Evolutionary conservation across 2,113 vertebrate genomes (phyloP).

Genomic region (Gobio gobio): DNA sequence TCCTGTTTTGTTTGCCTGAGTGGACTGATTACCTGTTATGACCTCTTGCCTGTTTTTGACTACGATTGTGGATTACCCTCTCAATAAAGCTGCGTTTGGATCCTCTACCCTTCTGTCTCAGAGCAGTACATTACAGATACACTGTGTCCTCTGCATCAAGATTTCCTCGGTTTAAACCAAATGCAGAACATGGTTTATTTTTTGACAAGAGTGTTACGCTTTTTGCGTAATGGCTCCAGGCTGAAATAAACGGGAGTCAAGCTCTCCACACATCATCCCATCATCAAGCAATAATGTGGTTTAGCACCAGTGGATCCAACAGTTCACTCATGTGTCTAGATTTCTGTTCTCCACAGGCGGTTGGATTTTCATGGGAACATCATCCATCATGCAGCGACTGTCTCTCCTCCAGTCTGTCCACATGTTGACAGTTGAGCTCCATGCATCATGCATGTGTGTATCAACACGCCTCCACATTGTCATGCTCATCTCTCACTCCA

Average conservation of each 20-base stretch:
- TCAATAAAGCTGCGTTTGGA: no score
- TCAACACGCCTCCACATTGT: conserved; percentile 9
- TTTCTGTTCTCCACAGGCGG: background rate
- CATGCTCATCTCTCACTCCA: conserved; percentile 8
- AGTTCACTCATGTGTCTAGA: background rate
- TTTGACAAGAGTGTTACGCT: background rate
- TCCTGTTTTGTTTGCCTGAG: no score
- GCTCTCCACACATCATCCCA: background rate
- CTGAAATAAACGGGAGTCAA: background rate
- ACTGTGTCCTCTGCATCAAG: background rate
- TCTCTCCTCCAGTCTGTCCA: background rate
- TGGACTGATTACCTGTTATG: no score
- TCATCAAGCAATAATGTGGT: background rate
- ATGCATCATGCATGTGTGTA: conserved; percentile 19
- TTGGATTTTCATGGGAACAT: background rate
- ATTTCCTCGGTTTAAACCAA: background rate
- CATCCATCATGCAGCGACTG: conserved; percentile 10
- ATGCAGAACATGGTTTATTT: background rate
- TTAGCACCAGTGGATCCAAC: background rate
- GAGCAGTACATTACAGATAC: no score
- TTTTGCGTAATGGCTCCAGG: background rate
- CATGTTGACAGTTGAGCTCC: conserved; percentile 24
- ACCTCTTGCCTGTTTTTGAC: no score
- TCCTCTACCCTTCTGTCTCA: no score
- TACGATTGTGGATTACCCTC: no score